Base-by-base conservation (phyloP, 53 echinoderm and acorn worm species). In the Echinometra lucunter region DNA sequence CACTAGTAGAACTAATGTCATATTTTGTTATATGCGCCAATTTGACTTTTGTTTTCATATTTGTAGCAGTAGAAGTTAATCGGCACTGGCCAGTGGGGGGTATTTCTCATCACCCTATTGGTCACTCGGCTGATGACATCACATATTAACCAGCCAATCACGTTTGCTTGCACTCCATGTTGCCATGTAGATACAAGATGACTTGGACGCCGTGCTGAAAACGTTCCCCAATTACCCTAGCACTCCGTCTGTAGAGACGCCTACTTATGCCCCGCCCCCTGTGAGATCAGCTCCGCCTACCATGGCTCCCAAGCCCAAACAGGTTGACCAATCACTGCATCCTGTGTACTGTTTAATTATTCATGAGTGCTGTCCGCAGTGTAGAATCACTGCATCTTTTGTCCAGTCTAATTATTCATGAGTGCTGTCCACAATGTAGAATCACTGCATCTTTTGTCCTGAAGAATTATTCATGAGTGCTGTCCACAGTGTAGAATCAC, bases 221-320 rank as follows among this genome's bases (percentile, higher is more conserved):
- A 83, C 94, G 58, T 94, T 94, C 85, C 94, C 94, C n/a, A 94
- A 94, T 83, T 94, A 58, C 85, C 94, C 94, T 45, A 94, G 85
- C 85, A 38, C 94, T 13, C 94, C 94, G 17, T 94, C 94, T 27
- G 85, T 83, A 58, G 82, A 83, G 94, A 45, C 38, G 30, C 94
- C 94, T 17, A 45, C 83, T 32, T 94, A 83, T 83, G 94, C 85
- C 85, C 95, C 94, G 57, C 87, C 91, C 75, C 95, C 95, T 55
- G 38, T 57, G 30, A 94, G 74, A 37, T 28, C 23, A 28, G 91
- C 94, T 58, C 60, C 94, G 56, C 66, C 90, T 72, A 67, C 45
- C 16, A 92, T 88, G 16, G 72, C 91, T 69, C 94, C 95, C 56
- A 85, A 88, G 88, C 92, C 95, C 72, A 95, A 57, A 88, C 82